A percentile compares a stretch with the other conserved stretches of the same genome.
Evolutionary conservation across 1,140 invertebrate species (phyloP).

Genomic region (Hycleus cichorii): DNA sequence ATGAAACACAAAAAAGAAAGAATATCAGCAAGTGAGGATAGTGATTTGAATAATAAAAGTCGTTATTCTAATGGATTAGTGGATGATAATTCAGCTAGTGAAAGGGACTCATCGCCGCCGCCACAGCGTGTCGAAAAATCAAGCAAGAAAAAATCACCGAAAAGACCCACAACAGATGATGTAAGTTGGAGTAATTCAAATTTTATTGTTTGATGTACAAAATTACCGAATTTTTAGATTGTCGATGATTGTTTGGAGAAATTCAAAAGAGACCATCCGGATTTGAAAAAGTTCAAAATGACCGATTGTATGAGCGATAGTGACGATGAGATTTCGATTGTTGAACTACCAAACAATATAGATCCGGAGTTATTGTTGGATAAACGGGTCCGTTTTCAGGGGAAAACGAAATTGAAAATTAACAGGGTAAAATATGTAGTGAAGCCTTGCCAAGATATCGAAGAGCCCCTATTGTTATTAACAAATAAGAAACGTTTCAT

Average conservation of each 20-base stretch:
- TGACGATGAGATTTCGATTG: conserved; percentile 3
- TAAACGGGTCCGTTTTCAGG: conserved; percentile 4
- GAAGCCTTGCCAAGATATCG: conserved; percentile 7
- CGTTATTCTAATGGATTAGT: no score
- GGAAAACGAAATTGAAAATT: conserved; percentile 11
- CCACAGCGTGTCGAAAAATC: no score
- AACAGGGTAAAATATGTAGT: conserved; percentile 18
- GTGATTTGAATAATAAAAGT: no score
- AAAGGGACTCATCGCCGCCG: no score
- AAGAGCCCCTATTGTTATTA: conserved; percentile 13
- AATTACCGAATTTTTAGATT: background rate
- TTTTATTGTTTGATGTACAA: no score
- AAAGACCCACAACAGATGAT: no score
- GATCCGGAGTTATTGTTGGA: conserved; percentile 14
- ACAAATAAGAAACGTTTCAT: conserved; percentile 4
- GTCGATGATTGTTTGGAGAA: background rate
- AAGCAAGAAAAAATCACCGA: no score
- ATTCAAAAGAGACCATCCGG: background rate
- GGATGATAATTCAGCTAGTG: no score
- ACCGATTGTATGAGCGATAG: background rate
- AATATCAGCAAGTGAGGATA: no score
- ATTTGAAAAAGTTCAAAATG: background rate
- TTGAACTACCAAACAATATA: conserved; percentile 19
- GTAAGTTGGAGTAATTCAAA: no score
- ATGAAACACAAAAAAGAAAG: no score